Conservation (phyloP, 2,888 invertebrate species). For the Glaucopsyche alexis region DNA sequence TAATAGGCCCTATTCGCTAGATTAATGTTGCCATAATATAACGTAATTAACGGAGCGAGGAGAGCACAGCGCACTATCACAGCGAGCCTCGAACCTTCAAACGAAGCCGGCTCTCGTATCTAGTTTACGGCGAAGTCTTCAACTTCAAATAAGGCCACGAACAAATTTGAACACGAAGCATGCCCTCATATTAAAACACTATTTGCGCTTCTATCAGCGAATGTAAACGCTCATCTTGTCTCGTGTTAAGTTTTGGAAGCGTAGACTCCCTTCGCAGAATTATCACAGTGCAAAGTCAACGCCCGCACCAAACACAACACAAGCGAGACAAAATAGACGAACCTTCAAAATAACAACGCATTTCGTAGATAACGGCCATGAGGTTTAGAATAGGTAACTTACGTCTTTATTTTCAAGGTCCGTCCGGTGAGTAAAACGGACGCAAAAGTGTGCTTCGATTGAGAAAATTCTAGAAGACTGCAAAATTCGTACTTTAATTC, state of each 20-base stretch:
- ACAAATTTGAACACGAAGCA: conserved; percentile 71
- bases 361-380: neutral
- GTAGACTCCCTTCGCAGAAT: neutral
- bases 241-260: neutral
- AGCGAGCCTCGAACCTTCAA: conserved; percentile 53
- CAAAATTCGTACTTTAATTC: conserved; percentile 40
- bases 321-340: neutral
- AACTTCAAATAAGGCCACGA: conserved; percentile 76
- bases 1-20: conserved; percentile 58
- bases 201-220: conserved; percentile 57
- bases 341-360: neutral
- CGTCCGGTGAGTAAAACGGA: conserved; percentile 43
- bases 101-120: conserved; percentile 36
- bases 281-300: conserved; percentile 20
- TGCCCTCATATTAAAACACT: conserved; percentile 51
- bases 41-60: conserved; percentile 50
- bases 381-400: neutral
- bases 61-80: conserved; percentile 77
- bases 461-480: conserved; percentile 37
- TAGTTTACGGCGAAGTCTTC: conserved; percentile 55
- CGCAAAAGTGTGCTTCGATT: conserved; percentile 58
- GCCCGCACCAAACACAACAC: neutral
- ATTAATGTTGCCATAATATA: conserved; percentile 40
- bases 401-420: conserved; percentile 9
- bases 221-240: conserved; percentile 29